Evolutionary conservation across 2,797 vertebrate species (phyloP).

Genomic region (Coregonus ussuriensis): DNA sequence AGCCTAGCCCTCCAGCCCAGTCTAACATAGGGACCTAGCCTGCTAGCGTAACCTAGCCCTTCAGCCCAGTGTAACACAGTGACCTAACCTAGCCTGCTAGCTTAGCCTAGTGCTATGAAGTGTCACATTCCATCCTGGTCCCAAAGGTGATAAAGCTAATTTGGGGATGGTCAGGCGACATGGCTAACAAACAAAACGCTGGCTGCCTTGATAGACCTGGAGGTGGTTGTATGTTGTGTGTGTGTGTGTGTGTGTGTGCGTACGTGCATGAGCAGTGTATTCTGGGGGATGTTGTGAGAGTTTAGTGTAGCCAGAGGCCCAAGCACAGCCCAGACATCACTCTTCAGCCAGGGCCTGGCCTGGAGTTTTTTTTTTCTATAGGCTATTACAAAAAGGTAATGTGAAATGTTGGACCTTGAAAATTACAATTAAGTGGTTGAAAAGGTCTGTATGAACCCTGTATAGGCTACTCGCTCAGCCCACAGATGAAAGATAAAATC

Average conservation of each 20-base stretch:
- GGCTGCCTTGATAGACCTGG: slow-evolving; percentile 57
- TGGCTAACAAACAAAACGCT: slow-evolving; percentile 69
- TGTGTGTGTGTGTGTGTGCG: slow-evolving; percentile 23
- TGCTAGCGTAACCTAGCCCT: slow-evolving; percentile 12
- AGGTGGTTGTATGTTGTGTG: slow-evolving; percentile 34
- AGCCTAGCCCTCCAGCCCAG: too few species aligned
- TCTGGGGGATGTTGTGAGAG: neutral
- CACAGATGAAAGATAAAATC: too few species aligned
- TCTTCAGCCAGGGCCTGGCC: neutral
- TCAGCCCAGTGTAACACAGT: slow-evolving; percentile 56
- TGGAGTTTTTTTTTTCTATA: too few species aligned
- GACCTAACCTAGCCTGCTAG: slow-evolving; percentile 5
- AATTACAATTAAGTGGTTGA: too few species aligned
- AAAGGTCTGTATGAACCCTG: too few species aligned
- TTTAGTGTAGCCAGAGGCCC: neutral
- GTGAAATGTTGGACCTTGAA: too few species aligned
- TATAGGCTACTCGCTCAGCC: too few species aligned
- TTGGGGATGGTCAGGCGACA: slow-evolving; percentile 65
- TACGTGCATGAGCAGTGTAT: slow-evolving; percentile 18
- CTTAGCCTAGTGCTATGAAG: slow-evolving; percentile 58
- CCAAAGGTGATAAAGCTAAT: slow-evolving; percentile 34
- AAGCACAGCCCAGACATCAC: neutral
- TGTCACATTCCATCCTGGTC: slow-evolving; percentile 73
- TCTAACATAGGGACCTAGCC: too few species aligned
- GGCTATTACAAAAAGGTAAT: too few species aligned